Evolutionary conservation across 2,888 invertebrate genomes (phyloP), one percentile per base, ranked within the genome.

Genomic region (Pollenia amentaria): DNA sequence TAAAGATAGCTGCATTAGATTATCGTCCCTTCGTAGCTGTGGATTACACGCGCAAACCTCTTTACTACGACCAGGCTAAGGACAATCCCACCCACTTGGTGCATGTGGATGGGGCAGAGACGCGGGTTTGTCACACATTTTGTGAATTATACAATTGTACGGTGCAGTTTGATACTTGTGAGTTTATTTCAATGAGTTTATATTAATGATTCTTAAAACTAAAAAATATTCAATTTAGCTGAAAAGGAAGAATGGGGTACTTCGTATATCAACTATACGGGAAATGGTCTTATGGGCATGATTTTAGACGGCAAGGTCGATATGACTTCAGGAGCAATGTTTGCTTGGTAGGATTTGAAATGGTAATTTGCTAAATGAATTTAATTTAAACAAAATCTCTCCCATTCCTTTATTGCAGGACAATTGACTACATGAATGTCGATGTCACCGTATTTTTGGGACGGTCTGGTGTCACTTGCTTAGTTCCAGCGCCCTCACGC

Each of bases 401-500:
- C 48, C 10, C 12, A 9, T 18, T 55, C 3, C n/a, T 21, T 0
- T 38, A 4, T 69, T 88, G 93, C 95, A 95, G 96, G 96, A 95
- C 94, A 89, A 94, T 94, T 84, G 94, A 94, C 85, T 96, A 95
- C 90, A 90, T 92, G 65, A 94, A 93, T 87, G 91, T 96, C 90
- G 96, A 96, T 89, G 94, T 95, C 89, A 94, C 96, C 0, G 93
- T 94, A 69, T 94, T 95, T 21, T 92, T 94, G 65, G 94, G 95
- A 29, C 93, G 96, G 88, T 95, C 95, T 40, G 96, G 95, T 29
- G 93, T 96, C 8, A 96, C 96, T 0, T 95, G 95, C 88, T 91
- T 96, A 44, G 95, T 95, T 9, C 96, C 96, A 14, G 94, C 95
- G 70, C 96, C 96, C 1, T 94, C 95, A 88, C 93, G 95, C 62